A percentile compares a stretch with the other conserved stretches of the same genome.
Evolutionary conservation across 2,113 vertebrate species (phyloP).

Genomic region (Axis porcinus): DNA sequence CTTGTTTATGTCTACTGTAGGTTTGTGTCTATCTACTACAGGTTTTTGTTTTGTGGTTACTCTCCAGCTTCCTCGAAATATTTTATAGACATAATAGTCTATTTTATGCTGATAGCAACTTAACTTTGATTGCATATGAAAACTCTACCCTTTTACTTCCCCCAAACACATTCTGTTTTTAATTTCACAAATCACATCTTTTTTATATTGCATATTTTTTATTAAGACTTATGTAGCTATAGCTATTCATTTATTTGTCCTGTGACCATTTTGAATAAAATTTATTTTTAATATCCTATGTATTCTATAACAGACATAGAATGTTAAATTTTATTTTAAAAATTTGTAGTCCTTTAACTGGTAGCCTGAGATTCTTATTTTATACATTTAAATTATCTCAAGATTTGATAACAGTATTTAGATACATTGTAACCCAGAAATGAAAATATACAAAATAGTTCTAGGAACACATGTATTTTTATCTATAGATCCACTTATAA

Average conservation of each 20-base stretch:
- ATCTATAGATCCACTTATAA: background rate
- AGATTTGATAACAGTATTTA: background rate
- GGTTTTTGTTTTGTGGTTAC: background rate
- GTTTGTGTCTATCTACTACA: no score
- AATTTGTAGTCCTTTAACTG: background rate
- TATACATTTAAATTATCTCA: conserved; percentile 25
- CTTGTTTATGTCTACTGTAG: background rate
- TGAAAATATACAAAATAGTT: conserved; percentile 17
- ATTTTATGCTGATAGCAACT: background rate
- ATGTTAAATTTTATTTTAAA: background rate
- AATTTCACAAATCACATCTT: background rate
- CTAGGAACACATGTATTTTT: conserved; percentile 21
- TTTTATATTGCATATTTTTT: background rate
- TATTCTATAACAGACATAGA: background rate
- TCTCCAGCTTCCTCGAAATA: background rate
- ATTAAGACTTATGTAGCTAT: background rate
- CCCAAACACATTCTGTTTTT: background rate
- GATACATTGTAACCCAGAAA: background rate
- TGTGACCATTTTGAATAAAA: background rate
- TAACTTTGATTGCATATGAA: background rate
- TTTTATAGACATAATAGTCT: background rate
- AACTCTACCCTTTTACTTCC: background rate
- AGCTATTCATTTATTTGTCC: background rate
- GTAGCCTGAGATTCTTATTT: background rate
- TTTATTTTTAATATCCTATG: background rate